Evolutionary conservation across 1,140 invertebrate genomes (phyloP), one percentile per base, ranked within the genome.

Genomic region (Ips typographus): DNA sequence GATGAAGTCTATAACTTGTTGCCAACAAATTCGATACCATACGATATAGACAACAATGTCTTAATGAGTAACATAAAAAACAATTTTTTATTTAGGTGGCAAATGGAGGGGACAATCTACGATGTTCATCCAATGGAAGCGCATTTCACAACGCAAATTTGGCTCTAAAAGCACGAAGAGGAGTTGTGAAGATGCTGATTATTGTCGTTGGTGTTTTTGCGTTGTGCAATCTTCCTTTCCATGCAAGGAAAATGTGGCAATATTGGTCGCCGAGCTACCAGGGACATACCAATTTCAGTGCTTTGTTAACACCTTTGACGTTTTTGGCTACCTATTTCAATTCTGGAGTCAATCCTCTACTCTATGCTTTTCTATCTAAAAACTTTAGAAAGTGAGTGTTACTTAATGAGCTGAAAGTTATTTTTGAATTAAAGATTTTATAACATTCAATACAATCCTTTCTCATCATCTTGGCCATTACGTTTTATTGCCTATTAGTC

Each of bases 241-340:
- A 94, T 81, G 88, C 89, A 1, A 84, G 92, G 6, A 92, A 94
- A 77, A 87, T 93, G 81, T 92, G 92, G 88, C 88, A 91, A 75
- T 85, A 88, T 73, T 88, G 85, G 85, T 80, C 77, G 39, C 52
- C 72, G 2, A 69, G 67, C 44, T 79, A 80, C 68, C 71, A 75
- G 5, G 78, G 77, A 37, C 68, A 74, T 41, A 73, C 77, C n/a
- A 76, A 77, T 58, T 88, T 91, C 75, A 90, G 89, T 76, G 86
- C 89, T 7, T 81, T 94, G 1, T 83, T 94, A 55, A 93, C 92
- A 2, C 91, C 92, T 1, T 83, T 91, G n/a, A 93, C 91, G 4
- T 93, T 90, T 80, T 85, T 94, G 49, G 86, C 93, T 70, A 88
- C 92, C 42, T 95, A 93, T 76, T 88, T 90, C 78, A 94, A 94